phyloP scores from a whole-genome alignment of 2,888 invertebrate species.

The Macroteleia sp. region DNA sequence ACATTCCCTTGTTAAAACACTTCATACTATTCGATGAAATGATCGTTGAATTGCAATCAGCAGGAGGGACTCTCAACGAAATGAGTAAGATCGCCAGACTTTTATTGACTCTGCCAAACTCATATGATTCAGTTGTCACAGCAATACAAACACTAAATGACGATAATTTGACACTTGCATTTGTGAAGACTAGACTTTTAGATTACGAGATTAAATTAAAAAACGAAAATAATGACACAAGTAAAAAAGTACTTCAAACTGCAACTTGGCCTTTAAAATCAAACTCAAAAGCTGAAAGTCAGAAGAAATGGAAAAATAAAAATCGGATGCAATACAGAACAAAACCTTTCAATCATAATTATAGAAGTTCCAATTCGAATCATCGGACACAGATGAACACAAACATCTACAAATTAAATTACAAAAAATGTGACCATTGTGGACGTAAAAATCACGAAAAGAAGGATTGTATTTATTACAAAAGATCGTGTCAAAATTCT shows the following conservation, averaged over 20 bases:
- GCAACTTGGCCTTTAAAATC: too few relatives aligned
- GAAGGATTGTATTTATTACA: background rate
- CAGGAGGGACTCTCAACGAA: too few relatives aligned
- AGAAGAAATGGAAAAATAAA: too few relatives aligned
- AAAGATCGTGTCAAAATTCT: too few relatives aligned
- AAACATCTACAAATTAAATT: too few relatives aligned
- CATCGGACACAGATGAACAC: too few relatives aligned
- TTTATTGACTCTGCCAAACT: constrained; percentile 71
- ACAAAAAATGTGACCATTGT: background rate
- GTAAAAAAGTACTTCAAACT: constrained; percentile 66
- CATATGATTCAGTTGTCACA: constrained; percentile 77
- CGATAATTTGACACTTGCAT: constrained; percentile 74
- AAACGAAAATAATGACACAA: constrained; percentile 65
- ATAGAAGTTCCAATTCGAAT: background rate
- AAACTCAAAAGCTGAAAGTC: too few relatives aligned
- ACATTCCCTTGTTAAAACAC: too few relatives aligned
- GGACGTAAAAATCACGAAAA: background rate
- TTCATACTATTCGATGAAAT: too few relatives aligned
- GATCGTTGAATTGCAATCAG: too few relatives aligned
- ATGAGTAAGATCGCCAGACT: too few relatives aligned
- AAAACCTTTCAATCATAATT: background rate
- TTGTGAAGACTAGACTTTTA: constrained; percentile 73
- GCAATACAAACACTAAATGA: constrained; percentile 78
- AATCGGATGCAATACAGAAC: background rate
- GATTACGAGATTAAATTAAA: constrained; percentile 63